Evolutionary conservation across 2,113 vertebrate species (phyloP), one percentile per base, ranked within the genome.

Genomic region (Ceyx cyanopectus): DNA sequence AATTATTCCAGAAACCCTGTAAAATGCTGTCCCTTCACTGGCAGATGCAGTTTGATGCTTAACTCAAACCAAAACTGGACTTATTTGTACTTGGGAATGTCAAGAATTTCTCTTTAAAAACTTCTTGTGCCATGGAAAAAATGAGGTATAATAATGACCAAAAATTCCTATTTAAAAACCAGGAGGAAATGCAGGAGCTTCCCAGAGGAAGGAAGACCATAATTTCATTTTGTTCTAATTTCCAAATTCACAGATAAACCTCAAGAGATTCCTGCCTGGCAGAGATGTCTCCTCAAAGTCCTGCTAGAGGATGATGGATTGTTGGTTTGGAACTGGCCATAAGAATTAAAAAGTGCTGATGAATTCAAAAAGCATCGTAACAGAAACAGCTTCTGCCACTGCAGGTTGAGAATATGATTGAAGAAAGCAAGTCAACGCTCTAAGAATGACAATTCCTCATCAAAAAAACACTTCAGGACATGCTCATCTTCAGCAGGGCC

Each of bases 391-490:
- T 76, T 81, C 27, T 74, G 29, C 53, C 43, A 58, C 48, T 57
- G 60, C 14, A 70, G n/a, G 21, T 18, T 73, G 57, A 92, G 32
- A 91, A 81, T 21, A 69, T 50, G 66, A 86, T 72, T 92, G 77
- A 90, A 90, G 66, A 86, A 87, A 79, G 34, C 18, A 77, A 81
- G 26, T 20, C 87, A 94, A 89, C 51, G 53, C n/a, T 48, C 60
- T 77, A 62, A 41, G 81, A 93, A 87, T 89, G 93, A 76, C 56
- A 94, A 85, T 63, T 85, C 20, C 23, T 46, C 27, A 54, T 90
- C 77, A 92, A 58, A 85, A 81, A 89, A 89, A 48, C 67, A 73
- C 32, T 69, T 46, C 89, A 69, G 22, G 58, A 66, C 0, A 0
- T 85, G 89, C 63, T 85, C 85, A 92, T 72, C 63, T 89, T 85